Evolutionary conservation across 2,113 vertebrate genomes (phyloP), one percentile per base, ranked within the genome.

Genomic region (Cyphomyrus plagiostoma): DNA sequence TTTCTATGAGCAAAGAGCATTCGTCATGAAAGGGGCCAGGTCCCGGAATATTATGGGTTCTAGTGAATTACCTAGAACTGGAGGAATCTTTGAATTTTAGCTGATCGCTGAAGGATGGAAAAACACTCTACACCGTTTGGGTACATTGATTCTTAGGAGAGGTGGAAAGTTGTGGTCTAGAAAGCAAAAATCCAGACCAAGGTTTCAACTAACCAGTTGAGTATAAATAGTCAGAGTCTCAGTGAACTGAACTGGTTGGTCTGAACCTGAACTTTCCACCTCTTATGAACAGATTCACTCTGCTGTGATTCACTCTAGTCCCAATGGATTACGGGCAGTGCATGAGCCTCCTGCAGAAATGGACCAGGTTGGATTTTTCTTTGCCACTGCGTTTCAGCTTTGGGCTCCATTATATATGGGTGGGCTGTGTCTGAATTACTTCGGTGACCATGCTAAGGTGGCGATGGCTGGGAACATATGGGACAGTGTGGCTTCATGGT

Each of bases 81-180:
- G 21, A 89, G 19, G 62, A 85, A 89, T 89, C 58, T 86, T 89
- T 49, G 26, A 86, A 42, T 87, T 74, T 70, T 74, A 89, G 83
- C 42, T 86, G 89, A 89, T 70, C n/a, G 62, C 46, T 74, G 23
- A 26, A 53, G 46, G 39, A 58, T 84, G 84, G 56, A 3, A 66
- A 88, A 62, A 45, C 52, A 70, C 21, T 58, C 85, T 15, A 66
- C 26, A n/a, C 89, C 39, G 66, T 86, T 86, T 49, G 53, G 26
- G 42, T 52, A 2, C 88, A 83, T 58, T 89, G 39, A 9, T 42
- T 39, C 35, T 42, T 80, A 62, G 23, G 21, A 62, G 56, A 62
- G 23, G 56, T n/a, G 2, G 23, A 62, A 8, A 62, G 56, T 62
- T 62, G 3, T 4, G 56, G 56, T n/a, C 56, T 7, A n/a, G 21